A percentile compares a stretch with the other conserved stretches of the same genome.
Evolutionary conservation across 1,140 invertebrate species (phyloP).

Genomic region (Nylanderia fulva): DNA sequence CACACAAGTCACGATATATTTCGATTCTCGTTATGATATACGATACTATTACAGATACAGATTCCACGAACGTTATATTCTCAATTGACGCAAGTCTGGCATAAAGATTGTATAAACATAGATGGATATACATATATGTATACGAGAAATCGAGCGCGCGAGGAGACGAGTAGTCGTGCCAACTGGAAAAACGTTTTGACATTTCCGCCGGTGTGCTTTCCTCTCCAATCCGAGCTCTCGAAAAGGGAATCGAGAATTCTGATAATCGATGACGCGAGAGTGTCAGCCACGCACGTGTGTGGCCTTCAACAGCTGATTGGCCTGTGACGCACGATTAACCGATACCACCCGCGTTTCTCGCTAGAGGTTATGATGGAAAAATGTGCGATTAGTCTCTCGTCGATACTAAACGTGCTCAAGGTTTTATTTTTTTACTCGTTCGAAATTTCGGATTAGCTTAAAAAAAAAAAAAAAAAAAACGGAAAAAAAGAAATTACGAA

Average conservation of each 20-base stretch:
- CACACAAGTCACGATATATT: conserved; percentile 6
- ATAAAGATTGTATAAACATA: neutral
- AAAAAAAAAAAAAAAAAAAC: neutral
- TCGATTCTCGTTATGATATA: conserved; percentile 24
- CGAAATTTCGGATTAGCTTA: neutral
- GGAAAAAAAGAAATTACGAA: neutral
- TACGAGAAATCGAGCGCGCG: neutral
- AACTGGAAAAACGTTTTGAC: neutral
- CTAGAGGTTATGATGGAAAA: conserved; percentile 33
- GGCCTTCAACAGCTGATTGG: conserved; percentile 71
- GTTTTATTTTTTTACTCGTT: conserved; percentile 4
- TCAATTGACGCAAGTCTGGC: neutral
- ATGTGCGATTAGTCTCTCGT: no score
- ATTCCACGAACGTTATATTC: neutral
- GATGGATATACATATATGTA: no score
- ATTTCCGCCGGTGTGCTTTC: neutral
- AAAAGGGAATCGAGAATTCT: conserved; percentile 25
- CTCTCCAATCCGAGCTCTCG: neutral
- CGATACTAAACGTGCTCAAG: neutral
- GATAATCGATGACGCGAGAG: conserved; percentile 11
- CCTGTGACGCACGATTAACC: neutral
- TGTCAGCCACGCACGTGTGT: conserved; percentile 3
- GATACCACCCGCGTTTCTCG: conserved; percentile 25
- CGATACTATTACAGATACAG: neutral
- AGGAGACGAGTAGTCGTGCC: no score